These are phyloP conservation scores for Pseudomyrmex flavicornis DNA, from an alignment of 1,140 invertebrate species.

Conservation along the genomic window DNA sequence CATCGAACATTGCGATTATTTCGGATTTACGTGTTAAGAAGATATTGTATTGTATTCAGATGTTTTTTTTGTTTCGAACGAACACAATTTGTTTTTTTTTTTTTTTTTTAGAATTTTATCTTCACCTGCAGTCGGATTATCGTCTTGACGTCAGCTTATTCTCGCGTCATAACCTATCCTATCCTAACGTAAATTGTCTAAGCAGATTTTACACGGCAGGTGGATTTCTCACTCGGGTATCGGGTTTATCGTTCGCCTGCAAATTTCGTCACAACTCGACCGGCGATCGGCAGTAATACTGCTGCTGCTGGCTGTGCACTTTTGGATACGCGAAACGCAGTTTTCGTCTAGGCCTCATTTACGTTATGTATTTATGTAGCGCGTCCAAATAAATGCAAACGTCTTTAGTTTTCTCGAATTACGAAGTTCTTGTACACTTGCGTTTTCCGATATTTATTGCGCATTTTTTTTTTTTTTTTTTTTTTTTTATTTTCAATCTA, in stretches of 20 bases:
- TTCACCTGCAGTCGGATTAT: neutral
- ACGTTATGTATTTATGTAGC: neutral
- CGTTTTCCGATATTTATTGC: too few relatives aligned
- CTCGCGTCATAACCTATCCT: conserved; percentile 25
- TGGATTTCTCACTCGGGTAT: conserved; percentile 3
- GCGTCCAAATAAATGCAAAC: neutral
- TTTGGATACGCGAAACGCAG: conserved; percentile 24
- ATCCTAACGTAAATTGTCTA: conserved; percentile 43
- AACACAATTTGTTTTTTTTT: too few relatives aligned
- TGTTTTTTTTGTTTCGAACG: too few relatives aligned
- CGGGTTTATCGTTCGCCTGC: conserved; percentile 25
- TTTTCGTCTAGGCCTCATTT: conserved; percentile 7
- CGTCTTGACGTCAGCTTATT: neutral
- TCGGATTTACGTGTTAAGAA: too few relatives aligned
- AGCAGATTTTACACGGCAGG: conserved; percentile 34
- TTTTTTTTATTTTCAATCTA: too few relatives aligned
- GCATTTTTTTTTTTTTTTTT: too few relatives aligned
- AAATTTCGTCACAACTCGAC: conserved; percentile 32
- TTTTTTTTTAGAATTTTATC: neutral
- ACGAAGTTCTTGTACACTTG: too few relatives aligned
- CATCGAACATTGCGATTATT: too few relatives aligned
- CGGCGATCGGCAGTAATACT: conserved; percentile 9
- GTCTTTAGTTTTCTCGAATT: too few relatives aligned
- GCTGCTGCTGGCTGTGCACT: neutral
- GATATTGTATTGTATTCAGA: too few relatives aligned